Base-by-base conservation (phyloP, 92 coral and sea anemone species). In the Plumapathes pennacea region DNA sequence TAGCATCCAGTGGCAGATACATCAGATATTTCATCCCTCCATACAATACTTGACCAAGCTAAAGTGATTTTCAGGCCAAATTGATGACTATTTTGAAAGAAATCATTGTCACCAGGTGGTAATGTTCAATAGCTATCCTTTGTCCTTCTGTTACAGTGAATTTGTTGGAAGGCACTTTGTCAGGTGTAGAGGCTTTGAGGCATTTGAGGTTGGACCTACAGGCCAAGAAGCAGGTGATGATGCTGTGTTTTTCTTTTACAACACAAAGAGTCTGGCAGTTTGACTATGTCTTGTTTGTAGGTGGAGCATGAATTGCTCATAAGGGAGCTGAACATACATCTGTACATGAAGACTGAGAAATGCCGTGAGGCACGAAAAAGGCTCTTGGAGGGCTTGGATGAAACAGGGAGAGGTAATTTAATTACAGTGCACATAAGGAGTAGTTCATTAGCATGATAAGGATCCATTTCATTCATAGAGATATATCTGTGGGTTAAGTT, bases 161-260 rank as follows among this genome's bases (percentile, higher is more conserved):
- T 10, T 69, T 88, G 23, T 74, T 94, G 28, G 99, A 94, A 31
- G 96, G 92, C 9, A 94, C 90, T 51, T 61, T 94, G 37, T 80
- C 91, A 38, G 96, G 96, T 28, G 99, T 94, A 12, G 99, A 94
- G 42, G 99, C 99, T 4, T 49, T 94, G 57, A 78, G 99, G 8
- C 96, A 94, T 55, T 69, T 94, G 5, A 70, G 99, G 45, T 90
- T 94, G 46, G 99, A 94, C 74, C 66, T 94, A 30, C 89, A 82
- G 51, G 88, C 89, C 32, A 74, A 82, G 42, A 94, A 94, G 57
- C 83, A 88, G 92, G 96, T 89, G 13, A n/a, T 24, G 14, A 18
- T 24, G 21, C 27, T 17, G 11, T 27, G 17, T 30, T 69, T 29
- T 30, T 25, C 5, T 22, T 5, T n/a, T n/a, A n/a, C n/a, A n/a